A percentile compares a stretch with the other conserved stretches of the same genome.
Conservation (phyloP, 2,888 invertebrate species). For the Cetonia aurata region DNA sequence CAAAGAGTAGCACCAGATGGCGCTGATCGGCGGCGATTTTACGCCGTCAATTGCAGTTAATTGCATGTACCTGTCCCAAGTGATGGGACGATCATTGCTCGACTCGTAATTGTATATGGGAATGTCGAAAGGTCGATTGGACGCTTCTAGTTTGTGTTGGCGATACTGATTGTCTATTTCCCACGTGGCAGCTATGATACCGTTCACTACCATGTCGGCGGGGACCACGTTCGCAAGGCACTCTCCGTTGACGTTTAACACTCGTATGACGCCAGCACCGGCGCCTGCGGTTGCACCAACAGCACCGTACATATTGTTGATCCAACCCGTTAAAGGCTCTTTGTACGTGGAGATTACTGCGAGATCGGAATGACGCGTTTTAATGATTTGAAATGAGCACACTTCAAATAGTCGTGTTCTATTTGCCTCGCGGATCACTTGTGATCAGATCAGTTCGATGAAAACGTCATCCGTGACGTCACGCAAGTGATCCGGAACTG, state of each 20-base stretch:
- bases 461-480: too few relatives aligned
- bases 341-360: slow-evolving; percentile 76
- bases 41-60: slow-evolving; percentile 71
- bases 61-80: slow-evolving; percentile 79
- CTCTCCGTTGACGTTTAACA: slow-evolving; percentile 69
- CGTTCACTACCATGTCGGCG: slow-evolving; percentile 84
- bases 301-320: slow-evolving; percentile 92
- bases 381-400: too few relatives aligned
- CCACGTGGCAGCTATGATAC: slow-evolving; percentile 84
- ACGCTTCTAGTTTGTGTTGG: neutral
- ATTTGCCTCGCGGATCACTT: too few relatives aligned
- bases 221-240: slow-evolving; percentile 77
- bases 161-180: slow-evolving; percentile 61
- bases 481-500: too few relatives aligned
- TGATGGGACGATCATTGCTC: slow-evolving; percentile 84
- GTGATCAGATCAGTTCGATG: too few relatives aligned
- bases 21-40: slow-evolving; percentile 72
- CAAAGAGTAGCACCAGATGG: slow-evolving; percentile 79
- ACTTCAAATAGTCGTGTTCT: too few relatives aligned
- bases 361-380: neutral
- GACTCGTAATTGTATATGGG: slow-evolving; percentile 92
- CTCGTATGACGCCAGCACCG: slow-evolving; percentile 73
- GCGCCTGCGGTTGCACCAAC: slow-evolving; percentile 81
- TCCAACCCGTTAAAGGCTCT: slow-evolving; percentile 87
- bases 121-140: slow-evolving; percentile 60